Evolutionary conservation across 2,888 invertebrate genomes (phyloP).

Genomic region (Junonia oenone): DNA sequence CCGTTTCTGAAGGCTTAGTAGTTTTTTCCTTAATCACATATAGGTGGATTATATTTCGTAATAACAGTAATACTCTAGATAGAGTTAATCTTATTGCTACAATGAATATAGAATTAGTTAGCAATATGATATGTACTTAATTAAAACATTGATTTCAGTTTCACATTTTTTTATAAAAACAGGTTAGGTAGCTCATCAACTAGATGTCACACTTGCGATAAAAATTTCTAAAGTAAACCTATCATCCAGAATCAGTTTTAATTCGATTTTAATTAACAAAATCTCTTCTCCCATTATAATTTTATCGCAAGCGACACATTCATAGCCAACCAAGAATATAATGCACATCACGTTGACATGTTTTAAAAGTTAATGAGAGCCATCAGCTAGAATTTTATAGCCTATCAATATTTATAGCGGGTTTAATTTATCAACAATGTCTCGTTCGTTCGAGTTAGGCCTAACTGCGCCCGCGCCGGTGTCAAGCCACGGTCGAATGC

Average conservation of each 20-base stretch:
- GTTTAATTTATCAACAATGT: conserved; percentile 60
- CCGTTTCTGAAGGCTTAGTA: neutral
- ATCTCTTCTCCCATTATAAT: neutral
- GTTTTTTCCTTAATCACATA: too few species aligned
- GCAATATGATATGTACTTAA: too few species aligned
- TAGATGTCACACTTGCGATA: too few species aligned
- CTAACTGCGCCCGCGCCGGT: conserved; percentile 59
- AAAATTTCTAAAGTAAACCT: too few species aligned
- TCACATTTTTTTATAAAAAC: neutral
- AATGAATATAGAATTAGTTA: too few species aligned
- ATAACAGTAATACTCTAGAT: too few species aligned
- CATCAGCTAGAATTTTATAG: conserved; percentile 44
- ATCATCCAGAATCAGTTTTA: too few species aligned
- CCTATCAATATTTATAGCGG: conserved; percentile 46
- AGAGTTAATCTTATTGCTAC: too few species aligned
- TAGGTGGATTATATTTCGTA: too few species aligned
- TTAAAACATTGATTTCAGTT: neutral
- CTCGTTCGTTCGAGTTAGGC: conserved; percentile 62
- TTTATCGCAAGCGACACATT: neutral
- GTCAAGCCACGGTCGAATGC: conserved; percentile 52
- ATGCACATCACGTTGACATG: conserved; percentile 16
- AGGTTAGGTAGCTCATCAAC: too few species aligned
- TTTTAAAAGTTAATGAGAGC: conserved; percentile 20
- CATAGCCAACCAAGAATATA: conserved; percentile 1
- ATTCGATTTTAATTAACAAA: neutral